Percentiles rank a stretch among this genome's conserved stretches.
These are phyloP conservation scores for Patella pellucida DNA, from an alignment of 2,888 invertebrate genomes.

Conservation along the genomic window DNA sequence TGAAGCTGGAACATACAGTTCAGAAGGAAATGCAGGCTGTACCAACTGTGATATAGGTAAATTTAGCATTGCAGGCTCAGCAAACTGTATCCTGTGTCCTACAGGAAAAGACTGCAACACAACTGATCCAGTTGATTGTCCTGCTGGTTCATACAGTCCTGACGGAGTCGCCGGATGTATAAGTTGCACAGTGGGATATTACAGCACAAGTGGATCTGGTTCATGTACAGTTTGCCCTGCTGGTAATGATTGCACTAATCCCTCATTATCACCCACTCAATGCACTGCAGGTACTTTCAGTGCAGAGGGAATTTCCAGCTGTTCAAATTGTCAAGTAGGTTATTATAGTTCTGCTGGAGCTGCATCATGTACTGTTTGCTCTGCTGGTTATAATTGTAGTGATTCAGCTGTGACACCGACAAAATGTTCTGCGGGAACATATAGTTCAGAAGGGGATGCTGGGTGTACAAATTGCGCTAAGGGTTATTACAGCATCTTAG, in stretches of 20 bases:
- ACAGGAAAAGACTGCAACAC: constrained; percentile 20
- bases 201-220: constrained; percentile 26
- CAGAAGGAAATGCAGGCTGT: constrained; percentile 40
- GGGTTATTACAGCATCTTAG: not conserved
- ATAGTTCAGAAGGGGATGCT: constrained; percentile 29
- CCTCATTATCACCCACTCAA: constrained; percentile 18
- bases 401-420: constrained; percentile 22
- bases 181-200: constrained; percentile 33
- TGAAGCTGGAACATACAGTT: constrained; percentile 44
- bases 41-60: constrained; percentile 21
- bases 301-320: constrained; percentile 30
- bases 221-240: constrained; percentile 44
- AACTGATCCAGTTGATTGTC: constrained; percentile 25
- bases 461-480: not conserved
- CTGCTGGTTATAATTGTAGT: constrained; percentile 50
- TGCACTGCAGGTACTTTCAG: constrained; percentile 44
- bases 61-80: constrained; percentile 9
- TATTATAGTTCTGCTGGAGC: constrained; percentile 41
- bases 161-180: constrained; percentile 32
- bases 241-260: constrained; percentile 40
- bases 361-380: constrained; percentile 48
- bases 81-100: constrained; percentile 15
- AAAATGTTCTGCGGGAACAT: constrained; percentile 35
- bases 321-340: constrained; percentile 37
- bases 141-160: constrained; percentile 37